Base-by-base conservation (phyloP, 2,888 invertebrate genomes). In the Fabriciana adippe region DNA sequence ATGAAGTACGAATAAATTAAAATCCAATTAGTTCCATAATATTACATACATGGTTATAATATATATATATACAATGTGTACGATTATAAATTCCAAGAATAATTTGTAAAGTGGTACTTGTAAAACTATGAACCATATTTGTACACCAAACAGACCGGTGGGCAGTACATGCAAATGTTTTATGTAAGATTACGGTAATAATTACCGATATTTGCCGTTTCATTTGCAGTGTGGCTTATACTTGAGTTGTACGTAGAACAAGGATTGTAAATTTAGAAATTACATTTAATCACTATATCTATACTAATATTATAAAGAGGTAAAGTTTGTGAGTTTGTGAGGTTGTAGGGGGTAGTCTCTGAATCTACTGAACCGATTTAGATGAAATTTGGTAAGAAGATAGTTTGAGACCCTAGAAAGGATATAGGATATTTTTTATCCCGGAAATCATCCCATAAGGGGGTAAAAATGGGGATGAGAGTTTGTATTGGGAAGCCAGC, bases 141-240 rank as follows among this genome's bases (percentile, higher is more conserved):
- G 45, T 31, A 59, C 45, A 50, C 53, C 53, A 64, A 68, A 65
- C 31, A 63, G 41, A 67, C 65, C 35, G 31, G 59, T 55, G 53
- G 50, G 11, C 35, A 59, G 45, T 53, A 41, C 63, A 68, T 72
- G 71, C 68, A 68, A 64, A 71, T 59, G 64, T 18, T 70, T 68
- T 64, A 45, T 65, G 55, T 63, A 59, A 68, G 57, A 64, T 60
- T 74, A 75, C 75, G 63, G 75, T 74, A 73, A 75, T 70, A 59
- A 74, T 73, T 74, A 75, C 74, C 72, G 74, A 73, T 74, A 75
- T 75, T 73, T 69, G 70, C 69, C 61, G 57, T 56, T 67, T 64
- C 67, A 56, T 56, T 65, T 65, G 68, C 50, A 64, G 51, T 61
- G 6, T 16, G 13, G 47, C 35, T 55, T 51, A 51, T 35, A 35